phyloP scores from a whole-genome alignment of 2,888 invertebrate genomes.

The Polyommatus icarus region DNA sequence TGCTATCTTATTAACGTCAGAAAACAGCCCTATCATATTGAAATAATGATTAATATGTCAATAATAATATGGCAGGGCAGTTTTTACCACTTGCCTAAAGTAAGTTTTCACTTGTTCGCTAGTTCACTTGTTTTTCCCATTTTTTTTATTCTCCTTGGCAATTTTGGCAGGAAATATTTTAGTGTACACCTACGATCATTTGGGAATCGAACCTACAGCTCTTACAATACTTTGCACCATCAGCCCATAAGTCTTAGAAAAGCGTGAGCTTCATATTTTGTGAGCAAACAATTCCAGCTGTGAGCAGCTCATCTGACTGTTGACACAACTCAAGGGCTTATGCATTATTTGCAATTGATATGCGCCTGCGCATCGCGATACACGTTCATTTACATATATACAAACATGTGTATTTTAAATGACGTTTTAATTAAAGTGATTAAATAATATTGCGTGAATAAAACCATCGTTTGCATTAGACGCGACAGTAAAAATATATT shows the following conservation, averaged over 20 bases:
- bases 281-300: neutral
- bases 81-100: too few species aligned
- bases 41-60: too few species aligned
- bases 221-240: neutral
- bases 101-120: too few species aligned
- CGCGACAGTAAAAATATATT: too few species aligned
- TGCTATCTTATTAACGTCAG: too few species aligned
- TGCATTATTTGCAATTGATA: slow-evolving; percentile 26
- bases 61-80: too few species aligned
- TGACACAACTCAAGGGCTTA: slow-evolving; percentile 23
- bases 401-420: neutral
- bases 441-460: neutral
- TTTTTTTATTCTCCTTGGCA: too few species aligned
- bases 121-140: too few species aligned
- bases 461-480: neutral
- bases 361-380: neutral
- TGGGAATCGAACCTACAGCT: neutral
- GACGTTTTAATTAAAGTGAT: neutral
- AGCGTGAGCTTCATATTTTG: neutral
- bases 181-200: too few species aligned
- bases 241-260: neutral
- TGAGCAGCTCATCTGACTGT: neutral
- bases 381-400: neutral
- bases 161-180: neutral
- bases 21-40: too few species aligned